Conservation (phyloP, 1,140 invertebrate species). For the Odontomachus brunneus region DNA sequence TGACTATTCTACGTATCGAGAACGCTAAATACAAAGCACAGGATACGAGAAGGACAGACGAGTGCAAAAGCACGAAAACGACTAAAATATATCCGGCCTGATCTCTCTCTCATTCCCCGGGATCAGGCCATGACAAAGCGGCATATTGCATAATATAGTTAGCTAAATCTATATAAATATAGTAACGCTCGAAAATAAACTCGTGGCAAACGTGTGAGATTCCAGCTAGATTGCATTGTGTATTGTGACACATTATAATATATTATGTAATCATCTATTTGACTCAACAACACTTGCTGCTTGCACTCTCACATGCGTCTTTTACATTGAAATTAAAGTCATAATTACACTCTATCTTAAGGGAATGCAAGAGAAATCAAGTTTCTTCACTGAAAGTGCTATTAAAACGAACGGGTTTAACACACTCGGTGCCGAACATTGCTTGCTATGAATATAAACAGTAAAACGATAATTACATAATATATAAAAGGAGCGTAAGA, state of each 20-base stretch:
- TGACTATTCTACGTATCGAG: too few relatives aligned
- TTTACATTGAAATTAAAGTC: too few relatives aligned
- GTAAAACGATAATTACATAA: too few relatives aligned
- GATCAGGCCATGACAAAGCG: background rate
- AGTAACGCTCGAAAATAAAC: slow-evolving; percentile 59
- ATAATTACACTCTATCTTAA: too few relatives aligned
- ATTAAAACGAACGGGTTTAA: too few relatives aligned
- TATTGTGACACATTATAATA: background rate
- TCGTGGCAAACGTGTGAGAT: slow-evolving; percentile 1
- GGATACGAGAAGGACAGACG: background rate
- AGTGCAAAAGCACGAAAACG: slow-evolving; percentile 40
- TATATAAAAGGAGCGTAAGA: too few relatives aligned
- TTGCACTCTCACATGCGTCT: too few relatives aligned
- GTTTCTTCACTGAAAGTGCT: too few relatives aligned
- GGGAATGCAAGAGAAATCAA: too few relatives aligned
- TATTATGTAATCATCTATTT: background rate
- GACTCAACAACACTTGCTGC: background rate
- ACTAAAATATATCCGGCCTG: slow-evolving; percentile 44
- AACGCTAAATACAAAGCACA: background rate
- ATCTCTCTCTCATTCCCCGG: slow-evolving; percentile 6
- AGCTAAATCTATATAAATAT: slow-evolving; percentile 4
- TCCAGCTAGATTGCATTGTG: slow-evolving; percentile 21
- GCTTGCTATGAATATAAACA: too few relatives aligned
- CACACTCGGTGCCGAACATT: too few relatives aligned
- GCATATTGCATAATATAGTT: background rate